Conservation (phyloP, 2,888 invertebrate genomes). For the Hofmannophila pseudospretella region DNA sequence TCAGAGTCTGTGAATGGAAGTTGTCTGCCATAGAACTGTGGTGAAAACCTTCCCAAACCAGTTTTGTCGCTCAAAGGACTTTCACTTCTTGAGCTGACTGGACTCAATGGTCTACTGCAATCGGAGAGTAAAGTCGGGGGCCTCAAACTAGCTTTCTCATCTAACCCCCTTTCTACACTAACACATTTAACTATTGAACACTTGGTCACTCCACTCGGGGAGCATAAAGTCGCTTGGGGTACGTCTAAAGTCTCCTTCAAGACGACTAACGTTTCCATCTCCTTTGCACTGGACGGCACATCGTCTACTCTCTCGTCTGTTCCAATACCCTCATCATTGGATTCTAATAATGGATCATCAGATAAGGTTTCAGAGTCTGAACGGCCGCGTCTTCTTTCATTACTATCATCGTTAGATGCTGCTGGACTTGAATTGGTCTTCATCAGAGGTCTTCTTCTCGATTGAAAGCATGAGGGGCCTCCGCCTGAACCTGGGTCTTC, state of each 20-base stretch:
- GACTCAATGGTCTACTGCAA: conserved; percentile 80
- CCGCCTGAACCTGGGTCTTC: conserved; percentile 83
- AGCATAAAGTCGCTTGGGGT: conserved; percentile 57
- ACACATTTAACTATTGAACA: conserved; percentile 76
- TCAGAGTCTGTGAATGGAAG: conserved; percentile 88
- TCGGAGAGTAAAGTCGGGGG: conserved; percentile 77
- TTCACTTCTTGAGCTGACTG: conserved; percentile 87
- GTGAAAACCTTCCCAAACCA: conserved; percentile 82
- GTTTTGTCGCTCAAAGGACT: conserved; percentile 87
- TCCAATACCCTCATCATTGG: conserved; percentile 87
- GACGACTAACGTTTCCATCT: conserved; percentile 66
- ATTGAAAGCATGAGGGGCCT: conserved; percentile 70
- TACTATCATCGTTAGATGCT: conserved; percentile 59
- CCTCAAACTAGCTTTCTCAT: conserved; percentile 61
- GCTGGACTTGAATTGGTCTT: conserved; percentile 77
- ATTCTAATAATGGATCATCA: conserved; percentile 83
- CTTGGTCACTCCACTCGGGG: conserved; percentile 71
- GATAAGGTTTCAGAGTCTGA: conserved; percentile 87
- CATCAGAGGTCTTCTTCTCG: conserved; percentile 80
- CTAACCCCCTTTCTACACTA: conserved; percentile 74
- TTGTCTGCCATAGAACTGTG: conserved; percentile 83
- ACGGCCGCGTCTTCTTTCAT: conserved; percentile 76
- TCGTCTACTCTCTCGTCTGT: conserved; percentile 86
- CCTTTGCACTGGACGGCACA: conserved; percentile 83
- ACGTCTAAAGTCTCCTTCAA: conserved; percentile 66